Percentiles rank a stretch among this genome's conserved stretches.
Evolutionary conservation across 2,113 vertebrate species (phyloP).

Genomic region (Siniperca chuatsi): DNA sequence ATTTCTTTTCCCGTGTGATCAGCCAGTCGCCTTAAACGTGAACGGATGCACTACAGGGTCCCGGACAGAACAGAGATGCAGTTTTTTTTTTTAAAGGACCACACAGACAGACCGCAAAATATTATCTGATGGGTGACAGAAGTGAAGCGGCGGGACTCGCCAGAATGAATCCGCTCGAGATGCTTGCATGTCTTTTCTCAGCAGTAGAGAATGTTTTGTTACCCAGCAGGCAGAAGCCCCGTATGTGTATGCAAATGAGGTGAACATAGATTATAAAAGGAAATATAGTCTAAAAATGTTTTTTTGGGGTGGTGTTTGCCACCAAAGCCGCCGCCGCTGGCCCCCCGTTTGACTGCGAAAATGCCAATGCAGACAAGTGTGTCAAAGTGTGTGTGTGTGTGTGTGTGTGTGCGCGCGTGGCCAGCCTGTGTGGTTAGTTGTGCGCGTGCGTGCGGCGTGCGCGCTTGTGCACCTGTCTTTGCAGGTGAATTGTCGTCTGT

Average conservation of each 20-base stretch:
- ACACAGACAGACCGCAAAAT: conserved; percentile 21
- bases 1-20: not conserved
- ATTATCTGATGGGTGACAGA: conserved; percentile 25
- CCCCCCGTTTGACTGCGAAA: conserved; percentile 22
- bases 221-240: not conserved
- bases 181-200: conserved; percentile 12
- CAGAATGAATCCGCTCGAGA: conserved; percentile 12
- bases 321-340: not conserved
- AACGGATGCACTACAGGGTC: not conserved
- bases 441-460: not conserved
- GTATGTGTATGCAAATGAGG: not conserved
- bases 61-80: not conserved
- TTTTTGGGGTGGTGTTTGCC: not conserved
- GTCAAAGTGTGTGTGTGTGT: conserved; percentile 43
- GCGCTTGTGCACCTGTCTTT: conserved; percentile 57
- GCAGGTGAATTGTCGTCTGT: conserved; percentile 52
- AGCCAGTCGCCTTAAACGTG: not conserved
- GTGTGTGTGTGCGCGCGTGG: not conserved
- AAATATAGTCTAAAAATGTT: not conserved
- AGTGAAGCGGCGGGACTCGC: conserved; percentile 5
- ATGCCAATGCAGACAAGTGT: conserved; percentile 55
- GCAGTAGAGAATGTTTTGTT: not conserved
- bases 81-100: not conserved
- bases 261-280: not conserved
- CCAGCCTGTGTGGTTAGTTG: not conserved